These are phyloP conservation scores for Pristionchus exspectatus DNA, from an alignment of 2,888 invertebrate species.

Conservation along the genomic window DNA sequence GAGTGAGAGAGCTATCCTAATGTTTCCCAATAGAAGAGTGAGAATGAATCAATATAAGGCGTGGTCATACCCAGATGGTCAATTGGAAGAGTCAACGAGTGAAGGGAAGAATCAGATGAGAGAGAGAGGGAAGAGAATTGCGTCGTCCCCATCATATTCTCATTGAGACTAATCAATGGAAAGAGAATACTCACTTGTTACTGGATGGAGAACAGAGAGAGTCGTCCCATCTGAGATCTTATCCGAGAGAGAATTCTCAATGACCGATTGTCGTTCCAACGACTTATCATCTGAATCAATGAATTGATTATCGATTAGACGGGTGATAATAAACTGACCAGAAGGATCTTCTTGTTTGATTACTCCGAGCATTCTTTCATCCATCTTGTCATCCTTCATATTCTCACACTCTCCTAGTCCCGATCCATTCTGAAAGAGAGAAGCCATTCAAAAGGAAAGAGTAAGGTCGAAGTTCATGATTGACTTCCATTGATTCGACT, in stretches of 20 bases:
- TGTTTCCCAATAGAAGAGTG: not conserved
- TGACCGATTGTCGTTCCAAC: constrained; percentile 43
- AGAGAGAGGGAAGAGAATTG: constrained; percentile 4
- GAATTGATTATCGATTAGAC: not conserved
- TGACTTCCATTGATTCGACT: not conserved
- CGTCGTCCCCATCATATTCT: not conserved
- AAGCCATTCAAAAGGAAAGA: not conserved
- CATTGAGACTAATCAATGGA: not conserved
- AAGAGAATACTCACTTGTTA: constrained; percentile 8
- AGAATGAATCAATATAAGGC: not conserved
- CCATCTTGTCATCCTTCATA: constrained; percentile 13
- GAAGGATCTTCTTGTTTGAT: constrained; percentile 20
- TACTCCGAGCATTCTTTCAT: not conserved
- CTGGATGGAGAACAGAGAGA: constrained; percentile 51
- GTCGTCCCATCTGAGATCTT: constrained; percentile 36
- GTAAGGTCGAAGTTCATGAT: not conserved
- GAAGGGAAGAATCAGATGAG: not conserved
- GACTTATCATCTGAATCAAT: constrained; percentile 32
- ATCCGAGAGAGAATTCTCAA: constrained; percentile 25
- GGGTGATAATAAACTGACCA: not conserved
- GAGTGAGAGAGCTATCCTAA: not conserved
- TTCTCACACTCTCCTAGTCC: not conserved
- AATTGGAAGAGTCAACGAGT: not conserved
- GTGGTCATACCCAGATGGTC: constrained; percentile 3
- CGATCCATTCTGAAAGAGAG: not conserved